Percentiles rank a stretch among this genome's conserved stretches.
These are phyloP conservation scores for Saguinus imperator DNA, from an alignment of 2,113 vertebrate species.

Conservation along the genomic window DNA sequence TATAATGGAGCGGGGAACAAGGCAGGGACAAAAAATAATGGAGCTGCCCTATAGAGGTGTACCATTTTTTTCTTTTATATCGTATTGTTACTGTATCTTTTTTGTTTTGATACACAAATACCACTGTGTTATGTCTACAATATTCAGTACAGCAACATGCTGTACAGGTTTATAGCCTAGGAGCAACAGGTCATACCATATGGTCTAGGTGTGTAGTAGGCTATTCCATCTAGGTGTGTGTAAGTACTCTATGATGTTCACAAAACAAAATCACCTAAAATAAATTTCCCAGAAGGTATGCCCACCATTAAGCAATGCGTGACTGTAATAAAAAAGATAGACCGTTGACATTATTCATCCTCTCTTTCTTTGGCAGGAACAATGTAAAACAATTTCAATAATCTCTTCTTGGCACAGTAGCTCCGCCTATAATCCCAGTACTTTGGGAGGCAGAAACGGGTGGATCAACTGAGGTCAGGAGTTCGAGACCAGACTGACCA, in stretches of 20 bases:
- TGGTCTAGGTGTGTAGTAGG: background rate
- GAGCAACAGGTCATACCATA: background rate
- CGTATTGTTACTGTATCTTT: background rate
- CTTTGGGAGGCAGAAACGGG: too few species aligned
- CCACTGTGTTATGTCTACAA: background rate
- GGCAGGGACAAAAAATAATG: background rate
- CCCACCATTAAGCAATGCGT: background rate
- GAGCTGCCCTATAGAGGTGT: background rate
- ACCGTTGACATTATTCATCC: constrained; percentile 10
- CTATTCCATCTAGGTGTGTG: background rate
- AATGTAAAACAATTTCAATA: constrained; percentile 48
- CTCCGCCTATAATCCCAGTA: too few species aligned
- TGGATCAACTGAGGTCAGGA: too few species aligned
- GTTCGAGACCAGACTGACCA: too few species aligned
- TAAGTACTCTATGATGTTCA: background rate
- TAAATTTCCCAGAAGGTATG: background rate
- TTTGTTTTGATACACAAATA: background rate
- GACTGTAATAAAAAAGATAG: background rate
- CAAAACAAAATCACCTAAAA: background rate
- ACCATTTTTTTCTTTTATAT: background rate
- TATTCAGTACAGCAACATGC: background rate
- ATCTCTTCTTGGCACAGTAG: background rate
- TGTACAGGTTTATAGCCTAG: background rate
- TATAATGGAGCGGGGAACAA: too few species aligned
- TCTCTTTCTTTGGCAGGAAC: background rate